These are phyloP conservation scores for Tympanoctomys barrerae DNA, from an alignment of 2,797 vertebrate genomes.

Conservation along the genomic window DNA sequence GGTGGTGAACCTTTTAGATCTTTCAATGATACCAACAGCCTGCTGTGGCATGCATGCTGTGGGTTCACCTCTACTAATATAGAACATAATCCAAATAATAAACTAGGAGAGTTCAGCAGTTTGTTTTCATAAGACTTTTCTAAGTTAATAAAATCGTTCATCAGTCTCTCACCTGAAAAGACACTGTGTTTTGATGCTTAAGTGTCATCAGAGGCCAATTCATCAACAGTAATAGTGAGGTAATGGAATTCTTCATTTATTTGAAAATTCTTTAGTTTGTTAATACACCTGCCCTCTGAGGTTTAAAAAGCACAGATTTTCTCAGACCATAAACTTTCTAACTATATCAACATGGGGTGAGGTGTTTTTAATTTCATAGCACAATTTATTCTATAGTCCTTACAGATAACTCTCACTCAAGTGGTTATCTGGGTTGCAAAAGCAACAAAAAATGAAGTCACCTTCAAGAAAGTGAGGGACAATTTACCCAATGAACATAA, in stretches of 20 bases:
- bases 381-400: conserved; percentile 63
- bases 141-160: conserved; percentile 78
- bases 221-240: conserved; percentile 87
- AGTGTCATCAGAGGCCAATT: conserved; percentile 85
- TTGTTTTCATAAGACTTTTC: conserved; percentile 67
- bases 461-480: conserved; percentile 23
- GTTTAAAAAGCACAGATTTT: conserved; percentile 85
- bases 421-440: conserved; percentile 38
- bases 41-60: not conserved
- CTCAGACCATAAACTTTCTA: conserved; percentile 85
- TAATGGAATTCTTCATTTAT: conserved; percentile 90
- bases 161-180: conserved; percentile 81
- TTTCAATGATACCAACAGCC: not conserved
- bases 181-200: conserved; percentile 85
- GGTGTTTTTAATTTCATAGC: conserved; percentile 70
- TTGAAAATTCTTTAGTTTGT: conserved; percentile 86
- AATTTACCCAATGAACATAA: conserved; percentile 20
- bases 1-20: not conserved
- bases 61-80: not conserved
- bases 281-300: conserved; percentile 87
- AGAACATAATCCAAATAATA: conserved; percentile 65
- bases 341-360: conserved; percentile 78
- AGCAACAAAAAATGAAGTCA: conserved; percentile 47
- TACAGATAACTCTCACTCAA: conserved; percentile 68
- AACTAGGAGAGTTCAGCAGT: conserved; percentile 43